Percentiles rank a stretch among this genome's conserved stretches.
Evolutionary conservation across 2,113 vertebrate genomes (phyloP).

Genomic region (Notothenia coriiceps): DNA sequence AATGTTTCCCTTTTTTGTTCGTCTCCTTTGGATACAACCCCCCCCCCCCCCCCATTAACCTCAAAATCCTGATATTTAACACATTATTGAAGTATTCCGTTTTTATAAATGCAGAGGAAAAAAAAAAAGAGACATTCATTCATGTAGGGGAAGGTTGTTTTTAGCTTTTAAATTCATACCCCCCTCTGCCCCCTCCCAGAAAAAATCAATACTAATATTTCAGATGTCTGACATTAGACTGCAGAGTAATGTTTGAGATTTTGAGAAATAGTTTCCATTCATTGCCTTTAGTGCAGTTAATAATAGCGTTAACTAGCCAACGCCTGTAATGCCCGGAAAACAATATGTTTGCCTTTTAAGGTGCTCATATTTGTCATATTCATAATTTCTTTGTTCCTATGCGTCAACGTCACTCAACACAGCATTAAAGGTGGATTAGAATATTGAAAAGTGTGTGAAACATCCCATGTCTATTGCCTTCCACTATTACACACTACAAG

Average conservation of each 20-base stretch:
- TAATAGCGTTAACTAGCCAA: constrained; percentile 13
- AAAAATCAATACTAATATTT: constrained; percentile 55
- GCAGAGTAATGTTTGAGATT: not conserved
- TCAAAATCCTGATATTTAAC: constrained; percentile 82
- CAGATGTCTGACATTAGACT: constrained; percentile 23
- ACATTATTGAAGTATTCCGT: constrained; percentile 60
- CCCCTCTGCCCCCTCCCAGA: constrained; percentile 70
- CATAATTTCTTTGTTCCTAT: not conserved
- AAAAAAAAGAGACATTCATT: constrained; percentile 71
- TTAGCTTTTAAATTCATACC: constrained; percentile 79
- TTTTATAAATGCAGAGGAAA: constrained; percentile 57
- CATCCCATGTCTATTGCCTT: not conserved
- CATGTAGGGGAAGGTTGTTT: constrained; percentile 84
- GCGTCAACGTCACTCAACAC: not conserved
- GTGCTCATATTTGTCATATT: not conserved
- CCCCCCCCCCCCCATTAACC: constrained; percentile 38
- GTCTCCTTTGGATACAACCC: constrained; percentile 67
- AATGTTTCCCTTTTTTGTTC: constrained; percentile 43
- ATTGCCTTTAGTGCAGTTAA: constrained; percentile 46
- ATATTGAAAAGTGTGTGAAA: not conserved
- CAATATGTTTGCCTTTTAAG: not conserved
- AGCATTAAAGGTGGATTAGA: not conserved
- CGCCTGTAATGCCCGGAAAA: not conserved
- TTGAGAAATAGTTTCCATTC: constrained; percentile 44
- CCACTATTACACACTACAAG: not conserved